Evolutionary conservation across 2,888 invertebrate species (phyloP).

Genomic region (Drosophila anceps): DNA sequence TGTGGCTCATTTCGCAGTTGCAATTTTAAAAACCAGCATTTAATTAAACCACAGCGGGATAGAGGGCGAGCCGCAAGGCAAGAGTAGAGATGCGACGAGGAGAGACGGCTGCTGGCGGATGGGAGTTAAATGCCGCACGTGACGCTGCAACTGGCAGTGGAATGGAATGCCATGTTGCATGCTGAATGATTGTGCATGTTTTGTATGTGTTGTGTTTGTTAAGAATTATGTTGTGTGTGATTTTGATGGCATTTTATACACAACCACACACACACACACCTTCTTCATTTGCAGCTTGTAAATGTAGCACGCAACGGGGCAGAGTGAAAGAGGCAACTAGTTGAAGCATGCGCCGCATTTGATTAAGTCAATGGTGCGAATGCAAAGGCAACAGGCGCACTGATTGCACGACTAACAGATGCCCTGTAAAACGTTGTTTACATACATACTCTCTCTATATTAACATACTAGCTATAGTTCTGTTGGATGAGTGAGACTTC

Average conservation of each 20-base stretch:
- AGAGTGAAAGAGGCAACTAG: conserved; percentile 11
- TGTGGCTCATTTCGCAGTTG: conserved; percentile 79
- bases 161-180: conserved; percentile 62
- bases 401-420: conserved; percentile 3
- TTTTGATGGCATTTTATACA: conserved; percentile 69
- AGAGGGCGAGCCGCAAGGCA: neutral
- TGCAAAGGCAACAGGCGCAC: neutral
- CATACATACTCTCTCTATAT: neutral
- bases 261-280: conserved; percentile 17
- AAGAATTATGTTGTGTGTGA: conserved; percentile 68
- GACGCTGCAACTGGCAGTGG: conserved; percentile 54
- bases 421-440: conserved; percentile 3
- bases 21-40: conserved; percentile 79
- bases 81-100: neutral
- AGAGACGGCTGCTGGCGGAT: neutral
- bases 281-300: conserved; percentile 50
- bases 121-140: conserved; percentile 55
- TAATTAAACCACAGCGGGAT: conserved; percentile 70
- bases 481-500: no score
- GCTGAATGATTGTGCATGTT: conserved; percentile 72
- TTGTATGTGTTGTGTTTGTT: conserved; percentile 38
- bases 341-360: conserved; percentile 28
- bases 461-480: neutral
- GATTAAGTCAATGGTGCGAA: conserved; percentile 21
- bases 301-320: conserved; percentile 49